These are phyloP conservation scores for Drosophila aff. DNA, from an alignment of 1,140 invertebrate genomes.

Conservation along the genomic window DNA sequence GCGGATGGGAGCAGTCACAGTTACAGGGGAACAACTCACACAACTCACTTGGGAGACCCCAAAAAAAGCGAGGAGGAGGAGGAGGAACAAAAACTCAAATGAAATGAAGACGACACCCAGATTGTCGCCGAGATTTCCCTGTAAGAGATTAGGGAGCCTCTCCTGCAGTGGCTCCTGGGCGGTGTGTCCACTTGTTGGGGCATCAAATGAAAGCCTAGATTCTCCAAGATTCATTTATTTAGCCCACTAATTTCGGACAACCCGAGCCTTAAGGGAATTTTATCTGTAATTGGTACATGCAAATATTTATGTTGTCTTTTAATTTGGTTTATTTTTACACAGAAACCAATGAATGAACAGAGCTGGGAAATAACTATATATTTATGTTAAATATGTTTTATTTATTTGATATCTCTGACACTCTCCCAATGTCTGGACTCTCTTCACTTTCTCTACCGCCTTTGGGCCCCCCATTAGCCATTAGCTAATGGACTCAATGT, in stretches of 20 bases:
- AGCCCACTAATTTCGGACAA: neutral
- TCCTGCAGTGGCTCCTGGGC: neutral
- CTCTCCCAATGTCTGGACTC: neutral
- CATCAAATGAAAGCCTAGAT: no score
- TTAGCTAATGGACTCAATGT: conserved; percentile 52
- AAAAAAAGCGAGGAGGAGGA: neutral
- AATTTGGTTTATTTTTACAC: neutral
- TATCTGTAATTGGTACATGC: neutral
- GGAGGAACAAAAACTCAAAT: neutral
- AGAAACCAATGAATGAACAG: no score
- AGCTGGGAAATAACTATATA: no score
- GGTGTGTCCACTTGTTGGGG: conserved; percentile 5
- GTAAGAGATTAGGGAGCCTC: conserved; percentile 29
- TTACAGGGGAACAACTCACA: conserved; percentile 23
- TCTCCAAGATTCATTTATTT: no score
- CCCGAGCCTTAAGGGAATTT: neutral
- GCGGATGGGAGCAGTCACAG: conserved; percentile 54
- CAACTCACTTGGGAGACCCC: conserved; percentile 7
- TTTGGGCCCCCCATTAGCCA: conserved; percentile 3
- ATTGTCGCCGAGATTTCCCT: conserved; percentile 36
- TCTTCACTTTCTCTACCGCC: neutral
- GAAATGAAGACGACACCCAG: conserved; percentile 20
- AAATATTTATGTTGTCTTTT: neutral
- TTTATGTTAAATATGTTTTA: no score
- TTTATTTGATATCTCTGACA: neutral